A percentile compares a stretch with the other conserved stretches of the same genome.
Conservation (phyloP, 2,888 invertebrate genomes). For the Phragmatobia fuliginosa region DNA sequence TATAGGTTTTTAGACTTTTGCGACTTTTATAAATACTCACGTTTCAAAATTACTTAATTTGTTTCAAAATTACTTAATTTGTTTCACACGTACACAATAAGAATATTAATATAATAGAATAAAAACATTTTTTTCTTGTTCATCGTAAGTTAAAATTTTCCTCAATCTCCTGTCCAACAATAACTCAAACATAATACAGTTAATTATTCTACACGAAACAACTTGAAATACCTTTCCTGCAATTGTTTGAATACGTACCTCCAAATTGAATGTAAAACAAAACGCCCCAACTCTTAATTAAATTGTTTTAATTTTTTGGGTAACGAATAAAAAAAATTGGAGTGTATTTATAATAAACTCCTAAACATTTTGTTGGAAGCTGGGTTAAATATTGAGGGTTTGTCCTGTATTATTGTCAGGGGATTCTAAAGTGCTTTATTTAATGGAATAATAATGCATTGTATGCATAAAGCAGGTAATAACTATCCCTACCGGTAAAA, state of each 20-base stretch:
- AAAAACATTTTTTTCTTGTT: background rate
- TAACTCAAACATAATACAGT: background rate
- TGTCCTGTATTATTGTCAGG: background rate
- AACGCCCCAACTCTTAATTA: background rate
- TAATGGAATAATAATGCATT: too few species aligned
- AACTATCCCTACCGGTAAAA: too few species aligned
- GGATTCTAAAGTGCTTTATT: too few species aligned
- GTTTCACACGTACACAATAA: too few species aligned
- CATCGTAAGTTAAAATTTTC: background rate
- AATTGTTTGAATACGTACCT: background rate
- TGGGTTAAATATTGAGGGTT: background rate
- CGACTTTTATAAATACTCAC: too few species aligned
- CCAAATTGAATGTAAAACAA: constrained; percentile 5
- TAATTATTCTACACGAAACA: background rate
- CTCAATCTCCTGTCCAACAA: background rate
- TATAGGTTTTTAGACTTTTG: too few species aligned
- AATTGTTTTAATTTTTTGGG: constrained; percentile 1
- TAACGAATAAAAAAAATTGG: background rate
- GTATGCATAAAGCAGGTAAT: too few species aligned
- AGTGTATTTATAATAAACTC: background rate
- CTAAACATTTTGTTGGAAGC: background rate
- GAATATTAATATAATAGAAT: too few species aligned
- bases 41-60: too few species aligned
- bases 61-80: too few species aligned
- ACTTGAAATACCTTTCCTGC: background rate